Evolutionary conservation across 2,888 invertebrate genomes (phyloP).

Genomic region (Hipparchia semele): DNA sequence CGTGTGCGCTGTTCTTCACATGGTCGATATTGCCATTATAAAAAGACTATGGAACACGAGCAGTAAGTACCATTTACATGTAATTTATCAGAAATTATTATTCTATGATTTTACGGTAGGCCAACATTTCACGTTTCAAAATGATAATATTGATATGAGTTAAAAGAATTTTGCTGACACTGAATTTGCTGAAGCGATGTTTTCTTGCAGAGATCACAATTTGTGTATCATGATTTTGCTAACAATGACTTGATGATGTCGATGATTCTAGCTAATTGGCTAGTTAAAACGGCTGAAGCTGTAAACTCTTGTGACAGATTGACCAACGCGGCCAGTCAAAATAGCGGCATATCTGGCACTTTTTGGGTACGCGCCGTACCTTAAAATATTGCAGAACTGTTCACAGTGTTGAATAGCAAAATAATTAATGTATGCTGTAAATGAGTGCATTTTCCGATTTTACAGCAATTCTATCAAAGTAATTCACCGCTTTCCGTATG

Average conservation of each 20-base stretch:
- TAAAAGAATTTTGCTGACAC: not conserved
- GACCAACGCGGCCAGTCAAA: no score
- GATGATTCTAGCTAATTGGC: no score
- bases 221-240: no score
- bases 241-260: no score
- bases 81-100: not conserved
- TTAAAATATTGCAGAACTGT: no score
- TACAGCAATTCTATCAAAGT: not conserved
- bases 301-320: no score
- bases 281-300: no score
- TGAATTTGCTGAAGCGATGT: not conserved
- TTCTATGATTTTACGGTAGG: not conserved
- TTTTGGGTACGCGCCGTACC: no score
- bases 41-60: constrained; percentile 85
- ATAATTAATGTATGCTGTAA: not conserved
- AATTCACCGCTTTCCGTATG: not conserved
- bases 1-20: constrained; percentile 89
- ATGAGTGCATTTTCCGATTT: not conserved
- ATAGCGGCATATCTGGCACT: no score
- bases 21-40: constrained; percentile 86
- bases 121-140: not conserved
- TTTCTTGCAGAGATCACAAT: no score
- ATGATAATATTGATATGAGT: not conserved
- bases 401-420: not conserved
- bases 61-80: constrained; percentile 72